Evolutionary conservation across 1,140 invertebrate genomes (phyloP), one percentile per base, ranked within the genome.

Genomic region (Maconellicoccus hirsutus): DNA sequence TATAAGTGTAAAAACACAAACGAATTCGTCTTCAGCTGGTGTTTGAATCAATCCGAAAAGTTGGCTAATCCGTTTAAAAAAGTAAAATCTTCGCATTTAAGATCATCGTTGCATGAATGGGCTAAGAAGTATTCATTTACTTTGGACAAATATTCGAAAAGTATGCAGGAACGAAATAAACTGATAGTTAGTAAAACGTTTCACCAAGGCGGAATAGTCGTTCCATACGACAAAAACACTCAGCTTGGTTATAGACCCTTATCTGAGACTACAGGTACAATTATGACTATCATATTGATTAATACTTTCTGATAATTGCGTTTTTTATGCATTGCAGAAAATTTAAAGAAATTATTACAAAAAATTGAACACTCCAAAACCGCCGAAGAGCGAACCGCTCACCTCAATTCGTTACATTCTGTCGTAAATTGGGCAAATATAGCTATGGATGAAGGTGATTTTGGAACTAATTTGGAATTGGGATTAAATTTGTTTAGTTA

Each of bases 391-490:
- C 42, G 42, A 69, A 86, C 85, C 75, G 82, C 82, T 76, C 74
- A 79, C 82, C 73, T 81, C 86, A 73, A 85, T 82, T 71, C 86
- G 8, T 77, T 96, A 2, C 71, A 94, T 74, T 87, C 89, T 74
- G 79, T 93, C 8, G 84, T 93, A 26, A 91, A 88, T 39, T 86
- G 85, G 75, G 86, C 91, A 7, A 91, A 86, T 76, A 94, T 94
- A 79, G 93, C 94, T 1, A 88, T 90, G 73, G 94, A 97, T 79
- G 94, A 97, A 79, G 93, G 91, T 78, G 94, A 97, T 79, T 96
- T 94, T 82, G 94, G 94, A 0, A 93, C 91, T 69, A 89, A 91
- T 4, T 77, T 97, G 1, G 94, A 98, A 80, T 80, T 94, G 26
- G 94, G 92, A 0, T 85, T 94, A 38, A 87, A 94, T 80, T 78